Percentiles rank a stretch among this genome's conserved stretches.
phyloP scores from a whole-genome alignment of 2,888 invertebrate species.

The Cerceris ruficornis region DNA sequence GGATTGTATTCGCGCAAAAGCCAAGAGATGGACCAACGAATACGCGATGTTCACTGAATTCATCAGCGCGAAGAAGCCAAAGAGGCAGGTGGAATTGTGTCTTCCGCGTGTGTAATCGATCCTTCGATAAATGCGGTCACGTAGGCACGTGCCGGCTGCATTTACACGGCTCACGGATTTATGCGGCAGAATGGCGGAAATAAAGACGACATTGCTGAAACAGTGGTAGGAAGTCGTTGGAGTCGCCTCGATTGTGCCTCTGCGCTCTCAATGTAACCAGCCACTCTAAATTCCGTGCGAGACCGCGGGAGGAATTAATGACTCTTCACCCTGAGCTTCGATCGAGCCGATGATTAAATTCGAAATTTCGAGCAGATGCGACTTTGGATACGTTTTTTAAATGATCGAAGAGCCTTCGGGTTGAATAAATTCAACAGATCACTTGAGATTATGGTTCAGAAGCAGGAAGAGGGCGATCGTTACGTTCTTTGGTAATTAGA shows the following conservation, averaged over 20 bases:
- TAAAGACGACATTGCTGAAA: conserved; percentile 21
- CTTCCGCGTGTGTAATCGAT: conserved; percentile 30
- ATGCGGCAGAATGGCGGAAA: conserved; percentile 52
- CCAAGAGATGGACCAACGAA: conserved; percentile 1
- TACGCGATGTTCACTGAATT: conserved; percentile 9
- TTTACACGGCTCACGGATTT: conserved; percentile 41
- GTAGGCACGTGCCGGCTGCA: conserved; percentile 37
- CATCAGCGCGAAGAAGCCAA: conserved; percentile 6
- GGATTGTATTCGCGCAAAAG: too few species aligned
- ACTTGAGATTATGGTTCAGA: too few species aligned
- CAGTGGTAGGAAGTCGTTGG: conserved; percentile 43
- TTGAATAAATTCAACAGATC: background rate
- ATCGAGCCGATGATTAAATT: conserved; percentile 27
- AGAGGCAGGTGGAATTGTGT: conserved; percentile 12
- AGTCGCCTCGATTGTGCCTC: conserved; percentile 33
- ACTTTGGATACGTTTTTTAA: conserved; percentile 2
- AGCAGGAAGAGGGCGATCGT: too few species aligned
- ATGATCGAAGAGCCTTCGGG: background rate
- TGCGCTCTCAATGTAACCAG: conserved; percentile 45
- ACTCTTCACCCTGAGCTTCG: conserved; percentile 26
- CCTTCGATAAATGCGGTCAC: conserved; percentile 42
- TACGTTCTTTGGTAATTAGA: too few species aligned
- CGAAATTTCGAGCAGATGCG: conserved; percentile 20
- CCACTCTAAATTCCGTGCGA: conserved; percentile 37
- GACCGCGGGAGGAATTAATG: conserved; percentile 38